Evolutionary conservation across 2,113 vertebrate genomes (phyloP).

Genomic region (Phyllostomus hastatus): DNA sequence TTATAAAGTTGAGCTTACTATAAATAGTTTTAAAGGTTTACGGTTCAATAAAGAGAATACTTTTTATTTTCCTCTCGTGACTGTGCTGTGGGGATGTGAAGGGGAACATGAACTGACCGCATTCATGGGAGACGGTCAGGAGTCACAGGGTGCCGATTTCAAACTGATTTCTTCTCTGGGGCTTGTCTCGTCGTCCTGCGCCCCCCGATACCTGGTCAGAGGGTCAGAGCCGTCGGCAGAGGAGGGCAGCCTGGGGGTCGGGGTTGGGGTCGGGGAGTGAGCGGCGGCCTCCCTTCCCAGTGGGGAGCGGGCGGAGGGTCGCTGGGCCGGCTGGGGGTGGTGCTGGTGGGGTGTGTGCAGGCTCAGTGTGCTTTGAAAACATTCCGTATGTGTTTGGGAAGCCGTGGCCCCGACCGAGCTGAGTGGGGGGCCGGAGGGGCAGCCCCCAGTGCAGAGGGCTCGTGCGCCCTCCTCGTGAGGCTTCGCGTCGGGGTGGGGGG

Average conservation of each 20-base stretch:
- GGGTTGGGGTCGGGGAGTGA: not conserved
- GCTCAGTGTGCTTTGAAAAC: not conserved
- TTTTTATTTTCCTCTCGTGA: slow-evolving; percentile 14
- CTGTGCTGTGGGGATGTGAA: not conserved
- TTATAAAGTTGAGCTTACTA: not conserved
- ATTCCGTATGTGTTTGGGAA: not conserved
- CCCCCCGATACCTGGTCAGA: not conserved
- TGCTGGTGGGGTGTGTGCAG: fast-evolving
- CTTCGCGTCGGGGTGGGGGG: fast-evolving
- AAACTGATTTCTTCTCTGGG: not conserved
- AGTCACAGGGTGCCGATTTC: not conserved
- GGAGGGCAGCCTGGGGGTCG: not conserved
- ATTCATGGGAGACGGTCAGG: not conserved
- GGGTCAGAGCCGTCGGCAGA: not conserved
- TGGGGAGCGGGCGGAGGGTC: not conserved
- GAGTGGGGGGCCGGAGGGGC: not conserved
- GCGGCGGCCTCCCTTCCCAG: not conserved
- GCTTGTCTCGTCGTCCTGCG: not conserved
- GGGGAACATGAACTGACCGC: not conserved
- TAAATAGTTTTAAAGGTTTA: not conserved
- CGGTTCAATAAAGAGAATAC: not conserved
- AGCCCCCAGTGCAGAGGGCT: fast-evolving
- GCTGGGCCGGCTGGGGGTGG: fast-evolving
- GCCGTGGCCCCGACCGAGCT: too few species aligned
- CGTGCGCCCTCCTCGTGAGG: fast-evolving